Evolutionary conservation across 2,797 vertebrate genomes (phyloP), one percentile per base, ranked within the genome.

Genomic region (Apodemus agrarius): DNA sequence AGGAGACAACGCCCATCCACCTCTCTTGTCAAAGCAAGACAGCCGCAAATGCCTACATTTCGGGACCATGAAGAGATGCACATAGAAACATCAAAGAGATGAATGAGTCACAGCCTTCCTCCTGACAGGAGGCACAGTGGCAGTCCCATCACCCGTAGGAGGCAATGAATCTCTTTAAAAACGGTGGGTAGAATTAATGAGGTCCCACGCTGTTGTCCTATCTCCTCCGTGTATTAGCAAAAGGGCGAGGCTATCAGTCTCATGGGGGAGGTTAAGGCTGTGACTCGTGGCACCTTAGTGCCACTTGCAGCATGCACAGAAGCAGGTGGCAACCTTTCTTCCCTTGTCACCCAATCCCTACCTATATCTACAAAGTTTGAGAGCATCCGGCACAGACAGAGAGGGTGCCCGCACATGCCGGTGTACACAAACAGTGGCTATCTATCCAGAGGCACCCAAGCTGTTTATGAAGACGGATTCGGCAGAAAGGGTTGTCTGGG

Each of bases 91-190:
- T 34, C n/a, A 52, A 63, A 84, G 90, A 69, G 11, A 16, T 0
- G 79, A 94, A 80, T 31, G 86, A 89, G 69, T 90, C 52, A 24
- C 24, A 78, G 37, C 72, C 2, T 72, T 85, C 52, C 49, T 82
- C 82, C 72, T 26, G 84, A 79, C 54, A 74, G 79, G 81, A 37
- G 89, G 76, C 75, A 0, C 2, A 6, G 90, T 9, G n/a, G 90
- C 63, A 78, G 81, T 13, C 4, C 90, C 87, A 81, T 93, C 92
- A 95, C 82, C 81, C 52, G 83, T 63, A 65, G 90, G 93, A 85
- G 81, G 88, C 86, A 52, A 88, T 26, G 59, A 59, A 29, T 90
- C 88, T 52, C 52, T 79, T 40, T 6, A n/a, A 69, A 90, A 92
- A 87, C 40, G 37, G 65, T 59, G 85, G 84, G 91, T 89, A 1